phyloP scores from a whole-genome alignment of 2,888 invertebrate genomes.

The Taenaris catops region DNA sequence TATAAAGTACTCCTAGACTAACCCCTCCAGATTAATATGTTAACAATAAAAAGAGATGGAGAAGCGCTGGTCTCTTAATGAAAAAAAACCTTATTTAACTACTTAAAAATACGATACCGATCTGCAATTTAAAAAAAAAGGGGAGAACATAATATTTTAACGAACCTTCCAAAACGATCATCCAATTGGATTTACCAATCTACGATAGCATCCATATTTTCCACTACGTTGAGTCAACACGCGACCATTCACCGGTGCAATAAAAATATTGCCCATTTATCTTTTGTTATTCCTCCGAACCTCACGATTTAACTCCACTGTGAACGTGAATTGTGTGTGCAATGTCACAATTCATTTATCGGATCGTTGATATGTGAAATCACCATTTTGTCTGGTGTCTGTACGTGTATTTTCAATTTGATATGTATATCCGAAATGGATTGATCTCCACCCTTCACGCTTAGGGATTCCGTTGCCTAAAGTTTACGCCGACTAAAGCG shows the following conservation, averaged over 20 bases:
- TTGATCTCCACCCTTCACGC: slow-evolving; percentile 1
- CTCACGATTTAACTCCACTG: slow-evolving; percentile 40
- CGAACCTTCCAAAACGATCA: slow-evolving; percentile 35
- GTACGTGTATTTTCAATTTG: slow-evolving; percentile 33
- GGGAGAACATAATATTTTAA: slow-evolving; percentile 14
- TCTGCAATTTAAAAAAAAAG: no score
- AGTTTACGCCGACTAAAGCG: no score
- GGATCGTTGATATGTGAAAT: slow-evolving; percentile 60
- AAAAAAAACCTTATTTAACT: no score
- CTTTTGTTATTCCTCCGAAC: slow-evolving; percentile 53
- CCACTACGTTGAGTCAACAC: slow-evolving; percentile 62
- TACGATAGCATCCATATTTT: slow-evolving; percentile 47
- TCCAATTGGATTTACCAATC: slow-evolving; percentile 37
- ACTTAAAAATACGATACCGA: no score
- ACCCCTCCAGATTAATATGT: no score
- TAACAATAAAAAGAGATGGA: no score
- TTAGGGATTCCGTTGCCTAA: no score
- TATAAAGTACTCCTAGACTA: no score
- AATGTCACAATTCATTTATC: slow-evolving; percentile 62
- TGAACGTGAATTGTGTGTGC: slow-evolving; percentile 41
- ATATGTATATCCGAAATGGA: slow-evolving; percentile 20
- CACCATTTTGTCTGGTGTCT: slow-evolving; percentile 48
- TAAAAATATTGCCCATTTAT: slow-evolving; percentile 71
- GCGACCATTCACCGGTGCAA: slow-evolving; percentile 59
- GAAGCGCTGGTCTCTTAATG: no score